phyloP scores from a whole-genome alignment of 35 echinoderm and acorn worm species.

The Heliocidaris erythrogramma region DNA sequence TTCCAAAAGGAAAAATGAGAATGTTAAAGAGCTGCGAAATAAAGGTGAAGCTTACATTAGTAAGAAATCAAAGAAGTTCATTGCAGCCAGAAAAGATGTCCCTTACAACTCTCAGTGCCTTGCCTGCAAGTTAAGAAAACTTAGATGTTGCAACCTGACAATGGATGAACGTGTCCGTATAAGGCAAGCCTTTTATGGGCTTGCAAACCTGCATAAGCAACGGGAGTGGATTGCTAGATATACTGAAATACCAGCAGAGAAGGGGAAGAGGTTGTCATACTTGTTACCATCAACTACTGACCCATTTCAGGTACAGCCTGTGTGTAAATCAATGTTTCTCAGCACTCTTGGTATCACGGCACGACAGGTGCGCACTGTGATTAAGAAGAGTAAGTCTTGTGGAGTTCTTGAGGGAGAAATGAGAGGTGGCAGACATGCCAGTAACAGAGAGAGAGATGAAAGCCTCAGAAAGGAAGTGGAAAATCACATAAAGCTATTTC shows the following conservation, averaged over 20 bases:
- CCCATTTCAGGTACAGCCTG: too few species aligned
- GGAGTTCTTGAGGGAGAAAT: too few species aligned
- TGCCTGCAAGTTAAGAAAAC: not conserved
- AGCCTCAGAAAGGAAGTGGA: too few species aligned
- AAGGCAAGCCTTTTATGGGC: constrained; percentile 3
- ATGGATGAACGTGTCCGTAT: not conserved
- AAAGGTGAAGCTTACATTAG: not conserved
- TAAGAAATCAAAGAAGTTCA: not conserved
- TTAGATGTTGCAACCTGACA: not conserved
- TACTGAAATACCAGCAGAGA: not conserved
- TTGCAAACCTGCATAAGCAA: constrained; percentile 12
- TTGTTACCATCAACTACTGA: too few species aligned
- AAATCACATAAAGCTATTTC: too few species aligned
- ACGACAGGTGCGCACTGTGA: too few species aligned
- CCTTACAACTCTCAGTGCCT: not conserved
- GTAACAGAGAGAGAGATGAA: too few species aligned
- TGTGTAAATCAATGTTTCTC: too few species aligned
- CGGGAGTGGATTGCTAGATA: not conserved
- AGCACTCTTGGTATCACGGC: too few species aligned
- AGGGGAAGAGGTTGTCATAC: too few species aligned
- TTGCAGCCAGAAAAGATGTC: not conserved
- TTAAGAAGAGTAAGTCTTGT: too few species aligned
- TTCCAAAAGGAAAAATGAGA: not conserved
- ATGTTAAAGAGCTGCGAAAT: not conserved
- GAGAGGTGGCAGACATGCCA: too few species aligned